These are phyloP conservation scores for Blomia tropicalis DNA, from an alignment of 2,888 invertebrate genomes.

Conservation along the genomic window DNA sequence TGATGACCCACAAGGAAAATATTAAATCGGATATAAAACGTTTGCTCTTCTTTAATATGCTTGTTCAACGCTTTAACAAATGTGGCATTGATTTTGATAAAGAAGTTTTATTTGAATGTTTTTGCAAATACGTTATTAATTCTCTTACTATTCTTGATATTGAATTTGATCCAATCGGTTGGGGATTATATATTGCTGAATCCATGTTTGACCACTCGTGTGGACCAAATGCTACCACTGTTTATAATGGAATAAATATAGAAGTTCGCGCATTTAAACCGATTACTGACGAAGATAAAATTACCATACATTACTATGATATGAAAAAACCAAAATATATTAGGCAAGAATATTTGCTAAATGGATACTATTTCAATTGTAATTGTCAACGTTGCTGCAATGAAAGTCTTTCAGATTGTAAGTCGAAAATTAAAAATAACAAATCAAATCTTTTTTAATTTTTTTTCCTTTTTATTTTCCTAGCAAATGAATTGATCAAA, in stretches of 20 bases:
- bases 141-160: conserved; percentile 68
- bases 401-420: too few species aligned
- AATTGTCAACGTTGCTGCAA: conserved; percentile 59
- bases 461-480: too few species aligned
- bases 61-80: conserved; percentile 4
- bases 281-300: conserved; percentile 43
- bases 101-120: conserved; percentile 20
- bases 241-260: conserved; percentile 64
- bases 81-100: conserved; percentile 1
- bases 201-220: conserved; percentile 82
- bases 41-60: background rate
- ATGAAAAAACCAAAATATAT: conserved; percentile 53
- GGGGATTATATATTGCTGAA: conserved; percentile 65
- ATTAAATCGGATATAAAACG: conserved; percentile 10
- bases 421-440: too few species aligned
- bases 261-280: conserved; percentile 53
- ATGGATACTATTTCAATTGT: conserved; percentile 72
- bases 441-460: too few species aligned
- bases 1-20: conserved; percentile 21
- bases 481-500: too few species aligned
- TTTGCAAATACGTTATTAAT: conserved; percentile 62
- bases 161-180: conserved; percentile 67
- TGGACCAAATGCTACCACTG: conserved; percentile 65
- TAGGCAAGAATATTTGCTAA: conserved; percentile 52
- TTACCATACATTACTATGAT: conserved; percentile 74